phyloP scores from a whole-genome alignment of 2,797 vertebrate genomes.

The Poeciliopsis paucimaculata region DNA sequence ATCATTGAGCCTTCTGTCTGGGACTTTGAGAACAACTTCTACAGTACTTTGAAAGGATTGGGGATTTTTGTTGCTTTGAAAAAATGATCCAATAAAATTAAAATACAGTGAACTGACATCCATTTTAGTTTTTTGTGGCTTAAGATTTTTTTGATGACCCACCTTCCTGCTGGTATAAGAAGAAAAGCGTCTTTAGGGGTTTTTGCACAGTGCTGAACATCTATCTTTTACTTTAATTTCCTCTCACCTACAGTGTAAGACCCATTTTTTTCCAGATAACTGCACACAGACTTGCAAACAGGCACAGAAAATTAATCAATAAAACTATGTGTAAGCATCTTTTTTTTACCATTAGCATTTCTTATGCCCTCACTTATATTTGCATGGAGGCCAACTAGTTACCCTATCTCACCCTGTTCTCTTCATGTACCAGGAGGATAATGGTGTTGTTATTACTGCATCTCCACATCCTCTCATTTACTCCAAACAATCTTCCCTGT shows the following conservation, averaged over 20 bases:
- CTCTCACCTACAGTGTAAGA: background rate
- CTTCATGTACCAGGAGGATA: slow-evolving; percentile 38
- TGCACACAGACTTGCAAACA: slow-evolving; percentile 19
- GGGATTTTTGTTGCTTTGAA: background rate
- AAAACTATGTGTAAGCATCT: slow-evolving; percentile 21
- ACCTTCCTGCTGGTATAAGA: background rate
- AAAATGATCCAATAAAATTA: background rate
- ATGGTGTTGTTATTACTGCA: slow-evolving; percentile 57
- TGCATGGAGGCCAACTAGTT: slow-evolving; percentile 44
- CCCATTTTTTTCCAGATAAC: slow-evolving; percentile 3
- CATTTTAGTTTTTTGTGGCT: background rate
- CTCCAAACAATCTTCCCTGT: slow-evolving; percentile 47
- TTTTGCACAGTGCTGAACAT: background rate
- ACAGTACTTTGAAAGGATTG: background rate
- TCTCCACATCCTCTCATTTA: slow-evolving; percentile 61
- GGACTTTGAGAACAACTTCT: background rate
- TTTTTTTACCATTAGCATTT: slow-evolving; percentile 41
- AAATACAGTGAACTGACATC: background rate
- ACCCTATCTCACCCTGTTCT: slow-evolving; percentile 32
- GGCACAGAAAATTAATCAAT: slow-evolving; percentile 27
- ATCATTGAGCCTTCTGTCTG: background rate
- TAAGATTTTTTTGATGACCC: background rate
- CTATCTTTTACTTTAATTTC: background rate
- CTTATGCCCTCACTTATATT: slow-evolving; percentile 51
- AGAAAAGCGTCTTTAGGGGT: no score